Percentiles rank a stretch among this genome's conserved stretches.
Evolutionary conservation across 2,113 vertebrate species (phyloP).

Genomic region (Gambusia holbrooki): DNA sequence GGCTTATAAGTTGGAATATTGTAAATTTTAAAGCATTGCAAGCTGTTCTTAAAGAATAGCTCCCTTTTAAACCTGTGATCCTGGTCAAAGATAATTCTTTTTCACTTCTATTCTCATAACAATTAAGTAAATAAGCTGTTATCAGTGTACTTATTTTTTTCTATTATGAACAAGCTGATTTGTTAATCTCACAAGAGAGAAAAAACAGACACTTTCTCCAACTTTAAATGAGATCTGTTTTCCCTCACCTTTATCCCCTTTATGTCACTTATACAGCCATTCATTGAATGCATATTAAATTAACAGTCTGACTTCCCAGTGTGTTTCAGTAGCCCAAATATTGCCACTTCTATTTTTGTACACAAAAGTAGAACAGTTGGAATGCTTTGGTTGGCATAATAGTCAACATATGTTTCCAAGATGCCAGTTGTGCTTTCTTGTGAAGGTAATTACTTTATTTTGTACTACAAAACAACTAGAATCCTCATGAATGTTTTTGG

Average conservation of each 20-base stretch:
- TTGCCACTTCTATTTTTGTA: neutral
- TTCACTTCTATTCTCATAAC: slow-evolving; percentile 6
- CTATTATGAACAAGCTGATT: slow-evolving; percentile 15
- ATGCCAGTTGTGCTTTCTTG: neutral
- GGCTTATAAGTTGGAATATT: slow-evolving; percentile 28
- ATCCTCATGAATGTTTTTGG: neutral
- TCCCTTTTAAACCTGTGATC: neutral
- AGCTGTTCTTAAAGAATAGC: slow-evolving; percentile 7
- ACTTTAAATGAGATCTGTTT: neutral
- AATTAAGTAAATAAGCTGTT: neutral
- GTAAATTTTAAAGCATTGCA: neutral
- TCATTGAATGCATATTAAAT: neutral
- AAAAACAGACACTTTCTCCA: neutral
- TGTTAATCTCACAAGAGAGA: slow-evolving; percentile 12
- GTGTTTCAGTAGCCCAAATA: neutral
- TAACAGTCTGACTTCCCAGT: neutral
- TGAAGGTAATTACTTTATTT: neutral
- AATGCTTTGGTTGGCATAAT: slow-evolving; percentile 3
- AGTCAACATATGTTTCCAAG: slow-evolving; percentile 4
- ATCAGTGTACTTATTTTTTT: slow-evolving; percentile 2
- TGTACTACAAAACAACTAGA: neutral
- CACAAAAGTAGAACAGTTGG: neutral
- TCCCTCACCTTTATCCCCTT: neutral
- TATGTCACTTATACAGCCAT: neutral
- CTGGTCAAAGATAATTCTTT: neutral